Evolutionary conservation across 1,140 invertebrate species (phyloP).

Genomic region (Agrilus planipennis): DNA sequence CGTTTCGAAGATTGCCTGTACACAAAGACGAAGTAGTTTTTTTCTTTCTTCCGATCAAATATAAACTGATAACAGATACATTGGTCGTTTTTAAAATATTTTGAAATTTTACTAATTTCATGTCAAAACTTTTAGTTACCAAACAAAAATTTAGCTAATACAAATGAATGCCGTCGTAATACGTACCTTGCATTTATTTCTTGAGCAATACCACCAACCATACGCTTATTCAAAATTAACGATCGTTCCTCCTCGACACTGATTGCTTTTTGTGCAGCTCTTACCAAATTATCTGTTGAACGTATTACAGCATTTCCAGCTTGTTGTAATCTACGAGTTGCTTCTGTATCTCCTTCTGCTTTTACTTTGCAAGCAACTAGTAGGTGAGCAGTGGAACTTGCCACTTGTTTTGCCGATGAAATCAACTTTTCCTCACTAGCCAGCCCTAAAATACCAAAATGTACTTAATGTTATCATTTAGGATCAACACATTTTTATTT

Average conservation of each 20-base stretch:
- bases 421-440: constrained; percentile 91
- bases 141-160: background rate
- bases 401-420: constrained; percentile 93
- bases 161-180: background rate
- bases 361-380: constrained; percentile 96
- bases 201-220: constrained; percentile 89
- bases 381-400: constrained; percentile 91
- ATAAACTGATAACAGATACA: too few relatives aligned
- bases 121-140: background rate
- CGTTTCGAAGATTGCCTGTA: too few relatives aligned
- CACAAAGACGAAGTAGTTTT: too few relatives aligned
- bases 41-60: too few relatives aligned
- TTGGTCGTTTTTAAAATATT: too few relatives aligned
- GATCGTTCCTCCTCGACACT: constrained; percentile 83
- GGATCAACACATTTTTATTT: too few relatives aligned
- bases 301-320: constrained; percentile 96
- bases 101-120: background rate
- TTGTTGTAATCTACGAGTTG: constrained; percentile 83
- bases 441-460: constrained; percentile 34
- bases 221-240: constrained; percentile 76
- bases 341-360: constrained; percentile 88
- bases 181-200: constrained; percentile 66
- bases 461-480: background rate
- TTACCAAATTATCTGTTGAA: constrained; percentile 93
- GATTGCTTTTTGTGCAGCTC: constrained; percentile 86